Conservation (phyloP, 1,140 invertebrate genomes). For the Semibalanus balanoides region DNA sequence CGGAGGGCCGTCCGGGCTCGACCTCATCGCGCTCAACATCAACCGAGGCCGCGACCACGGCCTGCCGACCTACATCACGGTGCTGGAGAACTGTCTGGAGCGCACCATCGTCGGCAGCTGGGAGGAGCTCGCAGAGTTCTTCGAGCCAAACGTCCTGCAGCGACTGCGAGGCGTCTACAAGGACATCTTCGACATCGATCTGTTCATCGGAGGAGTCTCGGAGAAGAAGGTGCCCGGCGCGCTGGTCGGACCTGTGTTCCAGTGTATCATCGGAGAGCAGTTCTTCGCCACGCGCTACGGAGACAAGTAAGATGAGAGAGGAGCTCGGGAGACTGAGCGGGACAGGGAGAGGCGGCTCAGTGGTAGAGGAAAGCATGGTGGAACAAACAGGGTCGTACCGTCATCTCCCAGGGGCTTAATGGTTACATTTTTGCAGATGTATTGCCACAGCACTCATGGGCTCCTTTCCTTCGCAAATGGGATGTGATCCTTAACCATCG, state of each 20-base stretch:
- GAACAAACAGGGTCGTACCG: too few relatives aligned
- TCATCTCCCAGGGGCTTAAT: too few relatives aligned
- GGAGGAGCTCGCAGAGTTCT: constrained; percentile 65
- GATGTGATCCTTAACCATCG: too few relatives aligned
- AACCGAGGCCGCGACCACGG: constrained; percentile 89
- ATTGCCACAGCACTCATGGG: too few relatives aligned
- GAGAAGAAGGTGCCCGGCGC: neutral
- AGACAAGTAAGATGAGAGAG: constrained; percentile 41
- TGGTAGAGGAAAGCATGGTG: neutral
- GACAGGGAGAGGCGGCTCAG: constrained; percentile 25
- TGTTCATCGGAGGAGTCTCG: constrained; percentile 64
- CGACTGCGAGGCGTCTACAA: constrained; percentile 80
- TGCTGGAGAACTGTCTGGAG: constrained; percentile 65
- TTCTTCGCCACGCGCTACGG: constrained; percentile 23
- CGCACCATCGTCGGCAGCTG: constrained; percentile 62
- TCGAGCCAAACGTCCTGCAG: constrained; percentile 46
- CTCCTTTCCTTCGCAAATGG: too few relatives aligned
- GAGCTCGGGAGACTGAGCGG: constrained; percentile 26
- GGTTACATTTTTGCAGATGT: too few relatives aligned
- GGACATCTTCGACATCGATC: constrained; percentile 87
- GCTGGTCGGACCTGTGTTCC: neutral
- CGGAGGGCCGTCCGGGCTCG: constrained; percentile 42
- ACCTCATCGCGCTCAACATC: constrained; percentile 92
- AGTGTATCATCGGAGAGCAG: constrained; percentile 24
- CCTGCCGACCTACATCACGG: constrained; percentile 77